These are phyloP conservation scores for Aphis gossypii DNA, from an alignment of 1,140 invertebrate genomes.

Conservation along the genomic window DNA sequence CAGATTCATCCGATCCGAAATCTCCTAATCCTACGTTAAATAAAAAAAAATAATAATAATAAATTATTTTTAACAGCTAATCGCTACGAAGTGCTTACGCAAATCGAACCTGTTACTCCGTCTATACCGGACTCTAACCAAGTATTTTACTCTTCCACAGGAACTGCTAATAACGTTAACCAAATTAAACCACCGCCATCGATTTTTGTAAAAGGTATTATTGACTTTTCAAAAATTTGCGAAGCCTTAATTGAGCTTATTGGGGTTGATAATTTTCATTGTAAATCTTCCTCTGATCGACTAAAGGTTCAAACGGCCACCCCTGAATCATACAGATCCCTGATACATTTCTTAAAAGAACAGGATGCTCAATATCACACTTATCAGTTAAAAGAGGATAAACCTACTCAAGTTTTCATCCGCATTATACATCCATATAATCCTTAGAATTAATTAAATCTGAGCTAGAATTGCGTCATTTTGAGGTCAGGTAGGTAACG, in stretches of 20 bases:
- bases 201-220: too few relatives aligned
- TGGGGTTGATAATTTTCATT: too few relatives aligned
- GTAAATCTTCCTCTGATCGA: neutral
- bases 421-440: neutral
- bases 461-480: too few relatives aligned
- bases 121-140: neutral
- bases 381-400: slow-evolving; percentile 28
- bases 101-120: neutral
- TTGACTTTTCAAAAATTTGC: too few relatives aligned
- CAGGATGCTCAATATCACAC: slow-evolving; percentile 20
- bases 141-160: too few relatives aligned
- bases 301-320: too few relatives aligned
- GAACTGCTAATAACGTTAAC: too few relatives aligned
- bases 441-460: neutral
- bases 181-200: too few relatives aligned
- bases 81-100: neutral
- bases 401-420: neutral
- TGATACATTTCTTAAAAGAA: neutral
- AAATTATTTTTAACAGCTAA: neutral
- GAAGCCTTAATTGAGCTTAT: too few relatives aligned
- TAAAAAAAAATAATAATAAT: neutral
- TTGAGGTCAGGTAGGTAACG: too few relatives aligned
- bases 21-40: neutral
- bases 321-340: neutral
- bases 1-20: neutral